Evolutionary conservation across 2,113 vertebrate genomes (phyloP), one percentile per base, ranked within the genome.

Genomic region (Oryzias celebensis): DNA sequence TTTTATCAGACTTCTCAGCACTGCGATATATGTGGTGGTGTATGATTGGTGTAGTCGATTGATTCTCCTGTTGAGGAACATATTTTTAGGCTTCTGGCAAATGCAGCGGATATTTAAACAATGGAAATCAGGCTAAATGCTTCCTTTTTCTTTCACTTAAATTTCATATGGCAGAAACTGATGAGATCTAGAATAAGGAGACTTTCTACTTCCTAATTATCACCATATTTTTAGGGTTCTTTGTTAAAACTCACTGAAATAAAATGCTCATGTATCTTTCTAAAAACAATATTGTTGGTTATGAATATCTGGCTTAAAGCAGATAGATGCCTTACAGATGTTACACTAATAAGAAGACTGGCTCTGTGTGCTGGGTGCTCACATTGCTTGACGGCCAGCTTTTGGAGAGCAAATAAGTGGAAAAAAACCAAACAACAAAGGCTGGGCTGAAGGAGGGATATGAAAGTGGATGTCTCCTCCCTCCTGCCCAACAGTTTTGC

Each of bases 381-480:
- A 28, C 41, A 41, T 56, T 7, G 56, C 42, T 5, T 58, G 36
- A 48, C 31, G 42, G 5, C 6, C 42, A 15, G 58, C 62, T 48
- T 58, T 22, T 81, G 42, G 74, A 65, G 71, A 64, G 54, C 76
- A 71, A 62, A 62, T 74, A 61, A 84, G 78, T 73, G 72, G 66
- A 87, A 86, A 80, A 20, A 77, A 73, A 51, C 45, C 59, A 77
- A 77, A 82, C 69, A 73, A 83, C 73, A 73, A 71, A 81, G 7
- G 28, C 16, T 62, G 26, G 56, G 13, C 59, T 69, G 45, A 64
- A 75, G 31, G 24, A 65, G 18, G 52, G 46, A 72, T 45, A 15
- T 65, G 31, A 58, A 67, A 65, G 64, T 71, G 54, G 74, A 75
- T 62, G 54, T 50, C 57, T 62, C 52, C 6, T 62, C 49, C 6